Base-by-base conservation (phyloP, 2,888 invertebrate genomes). In the Brachynemurus nebulosus region DNA sequence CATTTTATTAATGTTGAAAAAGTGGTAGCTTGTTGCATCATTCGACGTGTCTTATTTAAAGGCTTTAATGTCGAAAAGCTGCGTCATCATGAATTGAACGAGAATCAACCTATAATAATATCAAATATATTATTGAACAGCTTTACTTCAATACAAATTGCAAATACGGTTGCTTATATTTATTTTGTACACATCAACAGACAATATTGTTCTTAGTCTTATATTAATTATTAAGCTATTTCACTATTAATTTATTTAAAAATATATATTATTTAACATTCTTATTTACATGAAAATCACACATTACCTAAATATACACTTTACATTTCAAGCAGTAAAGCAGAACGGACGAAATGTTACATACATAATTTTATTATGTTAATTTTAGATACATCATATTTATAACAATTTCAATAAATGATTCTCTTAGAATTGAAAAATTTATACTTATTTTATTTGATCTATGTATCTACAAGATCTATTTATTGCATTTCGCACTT, bases 71-170 rank as follows among this genome's bases (percentile, higher is more conserved):
- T 12, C 19, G 37, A 19, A 16, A 37, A 20, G 37, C 37, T 37
- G 37, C 37, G 20, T 37, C 37, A 37, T 20, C 37, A 12, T 37
- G 37, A 37, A 20, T 20, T 20, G 37, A 20, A 37, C 18, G 8
- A 19, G 20, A 37, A 37, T 37, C 37, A 37, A 37, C 37, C 37
- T 37, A 37, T 37, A 37, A 37, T 20, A 20, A 37, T 37, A 37
- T 37, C 20, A 37, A 37, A 19, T 12, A 18, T 19, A 19, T 18
- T 19, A 37, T 37, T 37, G 20, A 37, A n/a, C n/a, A n/a, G n/a
- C n/a, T n/a, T n/a, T n/a, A n/a, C n/a, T n/a, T n/a, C n/a, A n/a
- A n/a, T n/a, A n/a, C n/a, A n/a, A n/a, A n/a, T n/a, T n/a, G n/a
- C n/a, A n/a, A n/a, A n/a, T 33, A 16, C 33, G 33, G n/a, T 33